phyloP scores from a whole-genome alignment of 2,797 vertebrate genomes.

The Coregonus suidteri region DNA sequence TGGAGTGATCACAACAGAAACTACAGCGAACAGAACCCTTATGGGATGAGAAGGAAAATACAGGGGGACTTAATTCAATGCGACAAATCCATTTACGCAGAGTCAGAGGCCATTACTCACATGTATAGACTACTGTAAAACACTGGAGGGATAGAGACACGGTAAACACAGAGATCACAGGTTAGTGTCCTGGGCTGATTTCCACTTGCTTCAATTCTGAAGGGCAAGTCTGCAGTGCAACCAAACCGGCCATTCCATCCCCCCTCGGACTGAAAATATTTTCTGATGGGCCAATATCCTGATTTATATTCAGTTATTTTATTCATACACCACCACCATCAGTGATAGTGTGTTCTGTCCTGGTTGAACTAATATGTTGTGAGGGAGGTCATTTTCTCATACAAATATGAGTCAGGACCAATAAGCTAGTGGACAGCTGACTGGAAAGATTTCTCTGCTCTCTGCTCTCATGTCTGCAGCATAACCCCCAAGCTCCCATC shows the following conservation, averaged over 20 bases:
- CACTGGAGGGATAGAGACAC: constrained; percentile 33
- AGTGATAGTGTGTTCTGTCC: constrained; percentile 32
- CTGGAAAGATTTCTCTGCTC: constrained; percentile 44
- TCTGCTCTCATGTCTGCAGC: constrained; percentile 32
- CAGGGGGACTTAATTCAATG: constrained; percentile 54
- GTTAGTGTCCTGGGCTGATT: constrained; percentile 38
- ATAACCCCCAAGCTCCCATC: not conserved
- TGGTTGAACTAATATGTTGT: constrained; percentile 51
- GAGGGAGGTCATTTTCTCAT: constrained; percentile 53
- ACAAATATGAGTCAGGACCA: constrained; percentile 61
- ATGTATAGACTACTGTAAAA: constrained; percentile 44
- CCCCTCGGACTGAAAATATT: constrained; percentile 41
- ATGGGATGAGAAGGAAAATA: constrained; percentile 24
- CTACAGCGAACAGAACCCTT: constrained; percentile 47
- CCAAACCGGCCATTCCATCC: constrained; percentile 38
- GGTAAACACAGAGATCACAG: constrained; percentile 17
- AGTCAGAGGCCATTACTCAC: constrained; percentile 56
- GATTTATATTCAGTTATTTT: constrained; percentile 50
- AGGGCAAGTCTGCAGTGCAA: constrained; percentile 28
- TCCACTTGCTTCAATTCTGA: constrained; percentile 17
- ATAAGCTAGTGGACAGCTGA: constrained; percentile 56
- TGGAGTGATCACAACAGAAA: not conserved
- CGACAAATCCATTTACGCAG: constrained; percentile 63
- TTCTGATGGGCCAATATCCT: constrained; percentile 43
- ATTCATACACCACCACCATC: constrained; percentile 33